Evolutionary conservation across 2,797 vertebrate species (phyloP), one percentile per base, ranked within the genome.

Genomic region (Labeo calbasu): DNA sequence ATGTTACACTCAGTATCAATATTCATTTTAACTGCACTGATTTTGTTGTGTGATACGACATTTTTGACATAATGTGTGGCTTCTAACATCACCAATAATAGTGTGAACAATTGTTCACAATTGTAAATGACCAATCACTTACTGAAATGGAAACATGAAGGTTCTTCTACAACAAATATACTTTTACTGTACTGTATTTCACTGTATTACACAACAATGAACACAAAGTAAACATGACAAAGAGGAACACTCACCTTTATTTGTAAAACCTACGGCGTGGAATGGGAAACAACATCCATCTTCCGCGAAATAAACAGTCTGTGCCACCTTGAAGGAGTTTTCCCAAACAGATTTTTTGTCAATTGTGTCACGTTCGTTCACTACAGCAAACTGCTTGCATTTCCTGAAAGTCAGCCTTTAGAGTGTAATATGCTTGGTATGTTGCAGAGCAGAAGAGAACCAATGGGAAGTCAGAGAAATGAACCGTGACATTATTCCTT

Each of bases 331-430:
- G 9, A 68, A 72, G 23, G 15, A 65, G 57, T 65, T 82, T 65
- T n/a, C 69, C 13, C n/a, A 23, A 82, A 28, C 23, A 1, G 11
- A 28, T 68, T 32, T 81, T 72, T 15, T 69, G 36, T 70, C 1
- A 57, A 7, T 1, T n/a, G 15, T 13, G 23, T 65, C 43, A 40
- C 5, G 3, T 51, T 40, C 0, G 1, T 55, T n/a, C 46, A 70
- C 21, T 7, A 17, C n/a, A 8, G 36, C 28, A 40, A 63, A 51
- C 23, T 2, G 25, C 43, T 65, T 61, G 9, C 12, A 63, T 50
- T 82, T 82, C 80, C 71, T 19, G 80, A 65, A 82, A 63, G 4
- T 36, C 80, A 17, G 25, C 59, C 9, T 53, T 25, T 6, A 61
- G 23, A 25, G 53, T 8, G 36, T 13, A 51, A 4, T 53, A 73